Conservation (phyloP, 2,888 invertebrate species). For the Tetragonula carbonaria region DNA sequence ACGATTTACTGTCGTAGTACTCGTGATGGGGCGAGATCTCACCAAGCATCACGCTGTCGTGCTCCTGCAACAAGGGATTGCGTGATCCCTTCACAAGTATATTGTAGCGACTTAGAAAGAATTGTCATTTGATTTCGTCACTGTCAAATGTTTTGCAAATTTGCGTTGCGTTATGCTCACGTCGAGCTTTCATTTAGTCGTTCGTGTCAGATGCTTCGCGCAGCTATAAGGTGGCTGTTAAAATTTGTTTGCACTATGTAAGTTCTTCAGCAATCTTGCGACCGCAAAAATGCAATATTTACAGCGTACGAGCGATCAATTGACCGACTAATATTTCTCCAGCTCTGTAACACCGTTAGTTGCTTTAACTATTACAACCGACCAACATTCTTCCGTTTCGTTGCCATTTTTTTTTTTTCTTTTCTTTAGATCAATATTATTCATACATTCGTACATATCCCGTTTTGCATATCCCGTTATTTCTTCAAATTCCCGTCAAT, state of each 20-base stretch:
- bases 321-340: constrained; percentile 33
- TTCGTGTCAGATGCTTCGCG: constrained; percentile 38
- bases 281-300: constrained; percentile 43
- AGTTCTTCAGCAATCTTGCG: constrained; percentile 20
- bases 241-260: constrained; percentile 11
- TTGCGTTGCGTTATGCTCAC: constrained; percentile 46
- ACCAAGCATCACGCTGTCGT: constrained; percentile 92
- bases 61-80: constrained; percentile 86
- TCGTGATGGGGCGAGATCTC: constrained; percentile 94
- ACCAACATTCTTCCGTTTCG: constrained; percentile 10
- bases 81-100: constrained; percentile 81
- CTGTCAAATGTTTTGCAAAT: constrained; percentile 56
- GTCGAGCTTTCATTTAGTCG: constrained; percentile 27
- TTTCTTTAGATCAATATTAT: background rate
- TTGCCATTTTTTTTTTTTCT: background rate
- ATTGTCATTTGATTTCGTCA: constrained; percentile 52
- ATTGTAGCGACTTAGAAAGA: constrained; percentile 75
- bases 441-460: background rate
- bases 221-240: constrained; percentile 32
- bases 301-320: constrained; percentile 45
- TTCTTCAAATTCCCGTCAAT: background rate
- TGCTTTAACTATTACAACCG: constrained; percentile 20
- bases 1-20: constrained; percentile 91
- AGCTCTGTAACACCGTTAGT: constrained; percentile 26
- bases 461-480: background rate